Conservation (phyloP, 1,140 invertebrate genomes). For the Tetramorium simillimum region DNA sequence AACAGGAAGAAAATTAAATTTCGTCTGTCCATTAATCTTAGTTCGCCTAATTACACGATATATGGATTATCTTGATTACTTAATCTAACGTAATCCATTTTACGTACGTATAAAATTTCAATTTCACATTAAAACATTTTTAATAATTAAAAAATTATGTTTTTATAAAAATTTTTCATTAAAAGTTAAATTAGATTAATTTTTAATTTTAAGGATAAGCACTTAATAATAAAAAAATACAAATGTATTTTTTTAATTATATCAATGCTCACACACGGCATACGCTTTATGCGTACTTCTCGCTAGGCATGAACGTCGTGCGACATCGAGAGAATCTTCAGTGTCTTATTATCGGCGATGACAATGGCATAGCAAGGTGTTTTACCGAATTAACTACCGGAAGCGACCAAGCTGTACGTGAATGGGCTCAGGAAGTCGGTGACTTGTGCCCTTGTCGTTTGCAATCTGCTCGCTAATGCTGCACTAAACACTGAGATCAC, state of each 20-base stretch:
- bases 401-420: slow-evolving; percentile 20
- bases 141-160: no score
- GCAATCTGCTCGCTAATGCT: slow-evolving; percentile 9
- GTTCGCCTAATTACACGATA: background rate
- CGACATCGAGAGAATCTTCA: slow-evolving; percentile 31
- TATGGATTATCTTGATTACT: background rate
- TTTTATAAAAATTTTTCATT: no score
- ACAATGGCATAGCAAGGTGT: slow-evolving; percentile 48
- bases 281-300: background rate
- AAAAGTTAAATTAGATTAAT: background rate
- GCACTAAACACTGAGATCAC: slow-evolving; percentile 17
- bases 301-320: background rate
- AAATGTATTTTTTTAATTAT: background rate
- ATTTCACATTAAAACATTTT: background rate
- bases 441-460: slow-evolving; percentile 24
- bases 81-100: slow-evolving; percentile 32
- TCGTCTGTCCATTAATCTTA: background rate
- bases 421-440: slow-evolving; percentile 6
- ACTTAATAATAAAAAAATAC: background rate
- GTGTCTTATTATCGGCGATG: slow-evolving; percentile 50
- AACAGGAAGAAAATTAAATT: slow-evolving; percentile 15
- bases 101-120: background rate
- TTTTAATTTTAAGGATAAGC: background rate
- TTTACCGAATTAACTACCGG: slow-evolving; percentile 46
- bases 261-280: no score